Conservation (phyloP, 2,113 vertebrate genomes). For the Neopipo cinnamomea region DNA sequence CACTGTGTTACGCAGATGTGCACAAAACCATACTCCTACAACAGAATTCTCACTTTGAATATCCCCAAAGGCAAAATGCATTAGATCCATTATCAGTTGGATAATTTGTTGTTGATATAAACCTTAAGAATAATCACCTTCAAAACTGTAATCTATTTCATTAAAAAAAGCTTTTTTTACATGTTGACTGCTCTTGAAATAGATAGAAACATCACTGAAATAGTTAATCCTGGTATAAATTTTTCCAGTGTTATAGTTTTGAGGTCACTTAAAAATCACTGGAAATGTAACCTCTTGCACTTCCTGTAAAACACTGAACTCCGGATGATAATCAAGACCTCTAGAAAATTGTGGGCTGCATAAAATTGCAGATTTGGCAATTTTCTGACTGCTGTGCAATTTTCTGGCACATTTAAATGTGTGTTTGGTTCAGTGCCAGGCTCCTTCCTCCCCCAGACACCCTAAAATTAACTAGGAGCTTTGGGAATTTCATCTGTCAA, state of each 20-base stretch:
- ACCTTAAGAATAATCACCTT: background rate
- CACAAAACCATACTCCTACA: background rate
- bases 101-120: background rate
- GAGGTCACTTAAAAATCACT: conserved; percentile 66
- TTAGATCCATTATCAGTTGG: background rate
- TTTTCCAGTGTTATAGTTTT: conserved; percentile 53
- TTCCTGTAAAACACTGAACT: conserved; percentile 62
- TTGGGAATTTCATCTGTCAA: conserved; percentile 57
- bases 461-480: conserved; percentile 64
- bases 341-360: conserved; percentile 47
- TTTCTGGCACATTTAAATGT: conserved; percentile 40
- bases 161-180: background rate
- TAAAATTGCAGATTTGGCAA: conserved; percentile 49
- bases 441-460: conserved; percentile 36
- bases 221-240: conserved; percentile 47
- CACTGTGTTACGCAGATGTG: background rate
- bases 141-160: background rate
- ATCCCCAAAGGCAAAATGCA: background rate
- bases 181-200: background rate
- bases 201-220: conserved; percentile 54
- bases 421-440: conserved; percentile 16
- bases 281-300: conserved; percentile 54
- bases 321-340: conserved; percentile 52
- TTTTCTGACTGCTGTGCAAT: conserved; percentile 59
- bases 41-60: background rate